Conservation (phyloP, 2,888 invertebrate genomes). For the Ornithoptera alexandrae region DNA sequence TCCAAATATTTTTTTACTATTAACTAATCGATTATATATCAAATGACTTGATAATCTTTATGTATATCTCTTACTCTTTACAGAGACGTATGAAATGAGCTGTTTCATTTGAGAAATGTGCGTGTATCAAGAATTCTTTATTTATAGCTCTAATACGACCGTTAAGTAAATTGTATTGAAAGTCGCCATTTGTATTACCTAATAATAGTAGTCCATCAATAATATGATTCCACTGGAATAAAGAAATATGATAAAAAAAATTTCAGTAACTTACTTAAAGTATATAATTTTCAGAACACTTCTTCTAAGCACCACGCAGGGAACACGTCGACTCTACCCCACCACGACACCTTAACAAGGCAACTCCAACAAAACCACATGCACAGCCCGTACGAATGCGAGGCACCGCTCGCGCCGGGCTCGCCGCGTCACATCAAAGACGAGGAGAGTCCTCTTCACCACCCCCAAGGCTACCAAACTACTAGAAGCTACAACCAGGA, state of each 20-base stretch:
- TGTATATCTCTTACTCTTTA: neutral
- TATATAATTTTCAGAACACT: slow-evolving; percentile 83
- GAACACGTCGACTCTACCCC: slow-evolving; percentile 84
- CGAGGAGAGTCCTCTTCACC: slow-evolving; percentile 68
- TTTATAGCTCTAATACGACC: too few relatives aligned
- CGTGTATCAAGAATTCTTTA: neutral
- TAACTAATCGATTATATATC: too few relatives aligned
- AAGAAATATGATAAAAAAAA: neutral
- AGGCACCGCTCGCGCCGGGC: slow-evolving; percentile 67
- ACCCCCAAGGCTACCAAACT: slow-evolving; percentile 67
- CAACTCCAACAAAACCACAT: slow-evolving; percentile 75
- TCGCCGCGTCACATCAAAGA: slow-evolving; percentile 72
- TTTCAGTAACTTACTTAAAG: neutral
- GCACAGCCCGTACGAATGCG: slow-evolving; percentile 78
- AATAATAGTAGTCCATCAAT: neutral
- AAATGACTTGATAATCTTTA: neutral
- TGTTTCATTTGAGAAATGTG: slow-evolving; percentile 23
- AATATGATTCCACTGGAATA: neutral
- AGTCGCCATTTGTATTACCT: neutral
- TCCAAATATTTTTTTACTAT: too few relatives aligned
- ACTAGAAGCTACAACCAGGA: slow-evolving; percentile 74
- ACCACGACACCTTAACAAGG: slow-evolving; percentile 79
- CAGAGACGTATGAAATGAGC: slow-evolving; percentile 29
- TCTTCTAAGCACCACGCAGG: slow-evolving; percentile 89
- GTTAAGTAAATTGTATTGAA: neutral